Evolutionary conservation across 2,113 vertebrate species (phyloP).

Genomic region (Leucosticte australis): DNA sequence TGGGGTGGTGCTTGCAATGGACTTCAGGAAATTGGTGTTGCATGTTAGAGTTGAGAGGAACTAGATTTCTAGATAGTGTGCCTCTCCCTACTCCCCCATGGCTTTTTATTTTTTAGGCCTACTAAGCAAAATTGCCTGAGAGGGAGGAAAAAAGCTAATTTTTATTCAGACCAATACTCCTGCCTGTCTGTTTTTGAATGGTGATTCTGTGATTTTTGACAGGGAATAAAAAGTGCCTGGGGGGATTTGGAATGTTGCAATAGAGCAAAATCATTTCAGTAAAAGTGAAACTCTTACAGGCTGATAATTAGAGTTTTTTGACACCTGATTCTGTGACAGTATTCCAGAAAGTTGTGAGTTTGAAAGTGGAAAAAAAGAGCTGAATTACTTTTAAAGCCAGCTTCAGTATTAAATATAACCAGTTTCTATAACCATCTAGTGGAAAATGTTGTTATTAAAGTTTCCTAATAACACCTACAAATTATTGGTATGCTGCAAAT

Average conservation of each 20-base stretch:
- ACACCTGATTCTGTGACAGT: not conserved
- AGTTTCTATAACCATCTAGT: not conserved
- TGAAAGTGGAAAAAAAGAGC: not conserved
- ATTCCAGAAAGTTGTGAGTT: not conserved
- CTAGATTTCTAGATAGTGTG: not conserved
- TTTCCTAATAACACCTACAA: not conserved
- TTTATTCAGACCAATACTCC: not conserved
- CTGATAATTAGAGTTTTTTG: conserved; percentile 20
- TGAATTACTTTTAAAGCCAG: not conserved
- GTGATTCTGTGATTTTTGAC: conserved; percentile 29
- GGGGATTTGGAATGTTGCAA: conserved; percentile 1
- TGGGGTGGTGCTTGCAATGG: not conserved
- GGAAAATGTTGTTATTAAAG: not conserved
- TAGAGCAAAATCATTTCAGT: not conserved
- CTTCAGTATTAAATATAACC: not conserved
- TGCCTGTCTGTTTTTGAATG: not conserved
- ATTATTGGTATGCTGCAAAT: not conserved
- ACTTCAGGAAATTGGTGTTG: not conserved
- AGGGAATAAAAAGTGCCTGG: conserved; percentile 26
- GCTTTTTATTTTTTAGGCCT: not conserved
- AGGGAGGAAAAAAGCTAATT: not conserved
- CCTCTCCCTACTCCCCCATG: not conserved
- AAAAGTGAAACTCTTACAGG: not conserved
- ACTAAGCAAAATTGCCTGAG: not conserved
- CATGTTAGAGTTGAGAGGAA: not conserved